phyloP scores from a whole-genome alignment of 2,888 invertebrate genomes.

The Adineta ricciae region DNA sequence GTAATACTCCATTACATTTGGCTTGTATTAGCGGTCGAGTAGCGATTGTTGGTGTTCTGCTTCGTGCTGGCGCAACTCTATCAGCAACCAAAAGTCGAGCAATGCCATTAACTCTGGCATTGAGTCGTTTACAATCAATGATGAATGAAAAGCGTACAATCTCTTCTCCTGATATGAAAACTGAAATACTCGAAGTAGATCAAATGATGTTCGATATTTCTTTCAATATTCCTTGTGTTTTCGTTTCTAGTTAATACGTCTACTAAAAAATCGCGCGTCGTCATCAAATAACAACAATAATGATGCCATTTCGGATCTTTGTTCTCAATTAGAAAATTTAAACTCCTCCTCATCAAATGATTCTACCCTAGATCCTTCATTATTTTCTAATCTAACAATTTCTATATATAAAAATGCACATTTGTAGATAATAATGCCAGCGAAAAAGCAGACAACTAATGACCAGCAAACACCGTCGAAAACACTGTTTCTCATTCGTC shows the following conservation, averaged over 20 bases:
- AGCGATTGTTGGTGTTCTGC: constrained; percentile 27
- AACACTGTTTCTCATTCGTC: neutral
- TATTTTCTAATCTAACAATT: constrained; percentile 1
- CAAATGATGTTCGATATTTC: neutral
- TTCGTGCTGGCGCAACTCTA: constrained; percentile 21
- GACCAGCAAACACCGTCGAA: neutral
- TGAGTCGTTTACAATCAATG: constrained; percentile 5
- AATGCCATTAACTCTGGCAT: neutral
- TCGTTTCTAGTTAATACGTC: neutral
- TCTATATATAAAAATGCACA: constrained; percentile 3
- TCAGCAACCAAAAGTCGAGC: neutral
- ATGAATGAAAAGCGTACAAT: neutral
- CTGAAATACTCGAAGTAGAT: neutral
- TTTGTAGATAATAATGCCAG: constrained; percentile 3
- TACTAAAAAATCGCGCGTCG: neutral
- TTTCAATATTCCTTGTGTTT: neutral
- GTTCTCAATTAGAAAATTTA: constrained; percentile 6
- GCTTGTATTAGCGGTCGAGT: constrained; percentile 26
- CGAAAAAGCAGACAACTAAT: neutral
- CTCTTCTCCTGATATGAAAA: neutral
- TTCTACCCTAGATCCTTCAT: neutral
- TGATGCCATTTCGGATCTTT: neutral
- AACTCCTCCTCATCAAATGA: neutral
- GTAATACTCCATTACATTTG: constrained; percentile 33
- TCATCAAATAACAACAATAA: neutral